Percentiles rank a stretch among this genome's conserved stretches.
Evolutionary conservation across 2,888 invertebrate species (phyloP).

Genomic region (Phasia obesa): DNA sequence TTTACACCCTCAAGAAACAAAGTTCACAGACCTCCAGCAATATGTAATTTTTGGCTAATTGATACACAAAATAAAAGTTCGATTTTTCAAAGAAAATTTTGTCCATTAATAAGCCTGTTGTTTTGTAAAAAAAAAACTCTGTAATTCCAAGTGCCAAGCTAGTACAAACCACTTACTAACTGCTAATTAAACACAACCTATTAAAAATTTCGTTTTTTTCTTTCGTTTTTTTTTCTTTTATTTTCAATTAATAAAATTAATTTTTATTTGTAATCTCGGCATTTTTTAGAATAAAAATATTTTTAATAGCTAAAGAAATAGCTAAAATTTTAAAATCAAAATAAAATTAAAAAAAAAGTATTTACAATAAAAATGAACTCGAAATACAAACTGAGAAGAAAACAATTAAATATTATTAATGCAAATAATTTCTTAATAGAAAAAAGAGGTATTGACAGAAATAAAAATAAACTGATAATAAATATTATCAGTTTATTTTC

Average conservation of each 20-base stretch:
- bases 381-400: conserved; percentile 12
- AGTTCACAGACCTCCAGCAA: no score
- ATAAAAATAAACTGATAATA: not conserved
- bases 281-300: conserved; percentile 28
- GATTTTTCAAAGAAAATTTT: no score
- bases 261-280: conserved; percentile 57
- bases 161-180: no score
- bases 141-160: no score
- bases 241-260: conserved; percentile 46
- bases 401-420: conserved; percentile 11
- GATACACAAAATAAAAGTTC: no score
- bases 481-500: not conserved
- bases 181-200: no score
- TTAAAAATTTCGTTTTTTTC: not conserved
- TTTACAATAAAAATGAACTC: conserved; percentile 52
- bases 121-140: no score
- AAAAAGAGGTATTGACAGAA: not conserved
- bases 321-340: conserved; percentile 34
- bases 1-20: no score
- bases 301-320: conserved; percentile 43
- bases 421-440: conserved; percentile 33
- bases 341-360: conserved; percentile 18
- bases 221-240: not conserved
- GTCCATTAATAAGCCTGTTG: no score
- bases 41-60: no score